Base-by-base conservation (phyloP, 2,797 vertebrate genomes). In the Scolopax bukidnonensis region DNA sequence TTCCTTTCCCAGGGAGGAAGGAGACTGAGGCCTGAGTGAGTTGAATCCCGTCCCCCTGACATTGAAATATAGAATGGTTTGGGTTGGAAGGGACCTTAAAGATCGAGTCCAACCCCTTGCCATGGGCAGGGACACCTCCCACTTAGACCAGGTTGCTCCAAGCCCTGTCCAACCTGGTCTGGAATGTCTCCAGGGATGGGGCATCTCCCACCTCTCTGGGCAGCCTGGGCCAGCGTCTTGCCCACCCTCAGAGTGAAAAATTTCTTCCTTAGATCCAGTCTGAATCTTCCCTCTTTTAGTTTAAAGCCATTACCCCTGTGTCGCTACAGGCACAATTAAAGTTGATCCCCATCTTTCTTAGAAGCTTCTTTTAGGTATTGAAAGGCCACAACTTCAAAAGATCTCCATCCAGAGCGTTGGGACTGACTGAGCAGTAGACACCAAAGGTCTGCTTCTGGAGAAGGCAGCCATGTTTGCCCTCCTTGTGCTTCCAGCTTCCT, bases 161-260 rank as follows among this genome's bases (percentile, higher is more conserved):
- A 63, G 57, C 40, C 4, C 48, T 0, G 0, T 57, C 69, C 33
- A 48, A 5, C 33, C 70, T 20, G 30, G 5, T 33, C 15, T 57
- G 3, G 41, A 23, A 16, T 15, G 10, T 12, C 16, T 16, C 60
- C 41, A 41, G 24, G 50, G 33, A 65, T 48, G 51, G 69, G 12
- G 12, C 41, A 48, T 28, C 18, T 0, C 5, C 69, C 6, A 12
- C 69, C 12, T 48, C 51, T 33, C 60, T 33, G 33, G 33, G 12
- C 33, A 41, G 40, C 69, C 28, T 28, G 27, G 0, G 0, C n/a
- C 50, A 18, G n/a, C 2, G 21, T 7, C 5, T 73, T n/a, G 18
- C 38, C 25, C 25, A 32, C 17, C 17, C 28, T 64, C 32, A 30
- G 2, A 0, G 0, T 28, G 24, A 56, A 32, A 9, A 32, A 56